Evolutionary conservation across 1,140 invertebrate genomes (phyloP).

Genomic region (Artemia franciscana): DNA sequence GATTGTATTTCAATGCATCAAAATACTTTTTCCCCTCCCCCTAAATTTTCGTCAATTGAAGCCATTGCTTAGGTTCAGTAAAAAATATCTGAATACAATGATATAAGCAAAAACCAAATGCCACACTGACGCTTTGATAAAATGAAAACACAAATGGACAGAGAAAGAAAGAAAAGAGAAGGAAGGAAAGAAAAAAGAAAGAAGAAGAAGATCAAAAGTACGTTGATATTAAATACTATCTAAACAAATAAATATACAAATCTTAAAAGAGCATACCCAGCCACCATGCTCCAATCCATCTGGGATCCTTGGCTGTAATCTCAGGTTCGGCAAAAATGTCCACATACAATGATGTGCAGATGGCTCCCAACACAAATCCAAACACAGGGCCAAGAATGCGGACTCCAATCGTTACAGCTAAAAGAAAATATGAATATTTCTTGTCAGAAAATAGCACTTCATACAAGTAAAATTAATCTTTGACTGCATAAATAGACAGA

Average conservation of each 20-base stretch:
- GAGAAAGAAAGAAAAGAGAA: neutral
- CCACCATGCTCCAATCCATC: constrained; percentile 85
- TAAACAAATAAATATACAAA: neutral
- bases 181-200: constrained; percentile 28
- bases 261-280: constrained; percentile 31
- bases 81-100: too few species aligned
- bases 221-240: too few species aligned
- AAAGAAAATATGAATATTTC: constrained; percentile 16
- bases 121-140: too few species aligned
- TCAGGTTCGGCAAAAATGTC: constrained; percentile 46
- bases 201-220: constrained; percentile 20
- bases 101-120: too few species aligned
- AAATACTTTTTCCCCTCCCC: too few species aligned
- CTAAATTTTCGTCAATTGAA: too few species aligned
- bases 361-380: constrained; percentile 69
- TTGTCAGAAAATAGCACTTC: too few species aligned
- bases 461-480: too few species aligned
- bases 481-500: too few species aligned
- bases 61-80: too few species aligned
- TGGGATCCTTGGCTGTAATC: constrained; percentile 53
- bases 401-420: constrained; percentile 75
- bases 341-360: constrained; percentile 67
- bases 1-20: too few species aligned
- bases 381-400: constrained; percentile 68
- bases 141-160: too few species aligned